Conservation (phyloP, 53 echinoderm and acorn worm genomes). For the Zoroaster sp. region DNA sequence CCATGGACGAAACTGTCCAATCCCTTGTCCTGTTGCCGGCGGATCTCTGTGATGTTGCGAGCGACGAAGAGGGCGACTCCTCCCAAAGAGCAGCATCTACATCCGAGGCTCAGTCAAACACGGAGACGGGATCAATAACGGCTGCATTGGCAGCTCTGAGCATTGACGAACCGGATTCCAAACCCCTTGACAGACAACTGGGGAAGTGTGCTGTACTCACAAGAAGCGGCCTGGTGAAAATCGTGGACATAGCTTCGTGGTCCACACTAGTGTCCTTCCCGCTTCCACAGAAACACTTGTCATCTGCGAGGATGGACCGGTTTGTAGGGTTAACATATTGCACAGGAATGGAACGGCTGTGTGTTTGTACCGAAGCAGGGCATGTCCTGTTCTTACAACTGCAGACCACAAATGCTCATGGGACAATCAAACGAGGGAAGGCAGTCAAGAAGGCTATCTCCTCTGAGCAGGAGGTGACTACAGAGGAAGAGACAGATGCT, state of each 20-base stretch:
- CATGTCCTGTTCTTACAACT: slow-evolving; percentile 76
- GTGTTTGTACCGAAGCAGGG: slow-evolving; percentile 81
- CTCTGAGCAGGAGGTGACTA: slow-evolving; percentile 29
- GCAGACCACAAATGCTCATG: not conserved
- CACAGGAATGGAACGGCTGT: slow-evolving; percentile 89
- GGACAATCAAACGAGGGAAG: slow-evolving; percentile 36
- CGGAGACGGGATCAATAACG: slow-evolving; percentile 22
- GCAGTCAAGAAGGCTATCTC: slow-evolving; percentile 8
- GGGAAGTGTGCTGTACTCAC: slow-evolving; percentile 85
- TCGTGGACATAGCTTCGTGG: slow-evolving; percentile 77
- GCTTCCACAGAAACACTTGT: slow-evolving; percentile 34
- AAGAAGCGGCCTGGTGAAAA: slow-evolving; percentile 60
- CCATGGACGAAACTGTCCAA: slow-evolving; percentile 47
- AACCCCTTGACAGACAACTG: slow-evolving; percentile 35
- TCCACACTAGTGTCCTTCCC: slow-evolving; percentile 65
- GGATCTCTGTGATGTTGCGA: slow-evolving; percentile 61
- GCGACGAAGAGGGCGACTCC: slow-evolving; percentile 70
- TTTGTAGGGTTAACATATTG: slow-evolving; percentile 87
- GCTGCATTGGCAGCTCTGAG: slow-evolving; percentile 26
- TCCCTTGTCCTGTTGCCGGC: slow-evolving; percentile 67
- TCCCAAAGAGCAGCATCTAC: slow-evolving; percentile 1
- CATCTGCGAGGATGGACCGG: slow-evolving; percentile 25
- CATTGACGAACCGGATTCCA: slow-evolving; percentile 70
- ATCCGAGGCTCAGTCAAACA: not conserved
- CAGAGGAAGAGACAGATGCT: slow-evolving; percentile 50